Evolutionary conservation across 2,113 vertebrate genomes (phyloP), one percentile per base, ranked within the genome.

Genomic region (Actinemys pallida): DNA sequence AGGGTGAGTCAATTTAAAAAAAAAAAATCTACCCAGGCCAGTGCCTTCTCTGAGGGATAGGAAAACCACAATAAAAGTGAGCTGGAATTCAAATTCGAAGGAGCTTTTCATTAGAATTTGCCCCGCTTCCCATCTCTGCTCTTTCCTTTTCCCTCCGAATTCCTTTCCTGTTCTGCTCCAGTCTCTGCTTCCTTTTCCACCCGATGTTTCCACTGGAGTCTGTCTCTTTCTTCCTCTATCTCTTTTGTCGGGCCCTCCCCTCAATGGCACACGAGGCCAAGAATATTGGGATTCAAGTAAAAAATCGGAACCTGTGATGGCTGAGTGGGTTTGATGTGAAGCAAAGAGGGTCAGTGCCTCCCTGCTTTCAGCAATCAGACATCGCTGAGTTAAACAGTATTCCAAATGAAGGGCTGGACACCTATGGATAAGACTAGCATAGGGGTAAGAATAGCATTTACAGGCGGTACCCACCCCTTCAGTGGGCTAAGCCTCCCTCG

Each of bases 1-100:
- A 35, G 79, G 79, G 69, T 72, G 49, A 94, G 96, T 93, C 83
- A 65, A 95, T 91, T 53, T 92, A 45, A 92, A 93, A 90, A 89
- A 82, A 25, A 85, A 57, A 39, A 90, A 93, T 96, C 86, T 65
- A 84, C 90, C 90, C 10, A 31, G 89, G 59, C 35, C 88, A 95
- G 95, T 69, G n/a, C n/a, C 50, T 79, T 9, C 10, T 42, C 57
- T 90, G 50, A 92, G 92, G 92, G 91, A 79, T 17, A 50, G 89
- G 22, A 86, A 62, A 91, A 83, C n/a, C n/a, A 39, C 19, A n/a
- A 17, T n/a, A 39, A 72, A 72, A 72, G 65, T 5, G n/a, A 72
- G 4, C 19, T 72, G n/a, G 19, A 20, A 39, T 22, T 72, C 65
- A 72, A 20, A 72, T 72, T 10, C 5, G 9, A 72, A 39, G 19